A percentile compares a stretch with the other conserved stretches of the same genome.
phyloP scores from a whole-genome alignment of 2,888 invertebrate species.

The Cerceris rybyensis region DNA sequence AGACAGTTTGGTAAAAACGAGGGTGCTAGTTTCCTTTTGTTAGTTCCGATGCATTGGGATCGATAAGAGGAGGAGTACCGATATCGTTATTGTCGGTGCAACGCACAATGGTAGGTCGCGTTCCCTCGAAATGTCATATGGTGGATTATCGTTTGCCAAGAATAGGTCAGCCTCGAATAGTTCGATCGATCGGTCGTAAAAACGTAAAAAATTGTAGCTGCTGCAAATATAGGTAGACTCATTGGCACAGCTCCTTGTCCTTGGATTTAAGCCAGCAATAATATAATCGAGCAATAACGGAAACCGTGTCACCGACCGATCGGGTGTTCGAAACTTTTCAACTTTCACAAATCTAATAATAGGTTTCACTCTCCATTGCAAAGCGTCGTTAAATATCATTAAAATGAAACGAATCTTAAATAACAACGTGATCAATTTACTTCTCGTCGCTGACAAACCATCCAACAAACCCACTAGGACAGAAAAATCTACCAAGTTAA shows the following conservation, averaged over 20 bases:
- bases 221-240: slow-evolving; percentile 39
- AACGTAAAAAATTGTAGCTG: slow-evolving; percentile 34
- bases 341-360: too few species aligned
- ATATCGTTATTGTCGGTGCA: slow-evolving; percentile 17
- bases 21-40: too few species aligned
- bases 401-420: too few species aligned
- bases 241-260: slow-evolving; percentile 22
- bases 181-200: slow-evolving; percentile 53
- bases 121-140: slow-evolving; percentile 61
- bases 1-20: too few species aligned
- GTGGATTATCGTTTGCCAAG: slow-evolving; percentile 44
- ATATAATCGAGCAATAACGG: neutral
- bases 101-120: slow-evolving; percentile 14
- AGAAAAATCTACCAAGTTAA: too few species aligned
- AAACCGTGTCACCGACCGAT: neutral
- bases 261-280: slow-evolving; percentile 48
- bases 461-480: too few species aligned
- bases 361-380: too few species aligned
- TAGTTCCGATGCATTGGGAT: neutral
- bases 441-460: too few species aligned
- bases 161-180: slow-evolving; percentile 26
- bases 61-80: neutral
- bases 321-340: neutral
- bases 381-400: too few species aligned
- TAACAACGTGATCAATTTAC: too few species aligned